Evolutionary conservation across 1,140 invertebrate genomes (phyloP).

Genomic region (Cyclargus thomasi): DNA sequence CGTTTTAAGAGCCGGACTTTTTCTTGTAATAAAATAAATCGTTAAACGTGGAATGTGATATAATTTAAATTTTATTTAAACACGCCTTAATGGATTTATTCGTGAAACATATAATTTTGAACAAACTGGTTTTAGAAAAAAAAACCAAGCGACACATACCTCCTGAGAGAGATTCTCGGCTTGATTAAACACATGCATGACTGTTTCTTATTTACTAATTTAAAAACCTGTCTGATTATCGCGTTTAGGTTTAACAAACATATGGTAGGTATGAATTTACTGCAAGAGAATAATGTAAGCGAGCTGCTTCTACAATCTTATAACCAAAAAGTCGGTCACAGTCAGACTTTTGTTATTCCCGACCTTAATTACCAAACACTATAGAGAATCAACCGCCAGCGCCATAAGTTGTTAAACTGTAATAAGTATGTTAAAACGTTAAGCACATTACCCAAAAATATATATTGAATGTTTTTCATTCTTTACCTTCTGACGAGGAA

Average conservation of each 20-base stretch:
- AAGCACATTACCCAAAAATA: too few species aligned
- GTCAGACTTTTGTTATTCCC: too few species aligned
- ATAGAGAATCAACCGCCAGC: too few species aligned
- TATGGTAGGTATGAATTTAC: too few species aligned
- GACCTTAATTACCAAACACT: too few species aligned
- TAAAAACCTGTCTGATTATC: slow-evolving; percentile 2
- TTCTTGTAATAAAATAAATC: slow-evolving; percentile 1
- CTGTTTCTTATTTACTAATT: background rate
- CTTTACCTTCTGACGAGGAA: too few species aligned
- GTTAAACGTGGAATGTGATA: background rate
- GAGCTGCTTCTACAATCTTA: too few species aligned
- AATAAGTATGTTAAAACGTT: too few species aligned
- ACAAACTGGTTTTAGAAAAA: background rate
- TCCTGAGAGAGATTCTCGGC: background rate
- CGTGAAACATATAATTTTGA: background rate
- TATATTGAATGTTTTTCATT: too few species aligned
- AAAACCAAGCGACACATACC: background rate
- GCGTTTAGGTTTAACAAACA: background rate
- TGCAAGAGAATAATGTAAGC: too few species aligned
- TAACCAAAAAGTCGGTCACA: too few species aligned
- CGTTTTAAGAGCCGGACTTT: background rate
- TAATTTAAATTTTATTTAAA: slow-evolving; percentile 2
- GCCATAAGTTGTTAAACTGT: too few species aligned
- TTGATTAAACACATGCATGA: background rate
- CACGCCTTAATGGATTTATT: background rate